phyloP scores from a whole-genome alignment of 1,140 invertebrate genomes.

The Liolophura sinensis region DNA sequence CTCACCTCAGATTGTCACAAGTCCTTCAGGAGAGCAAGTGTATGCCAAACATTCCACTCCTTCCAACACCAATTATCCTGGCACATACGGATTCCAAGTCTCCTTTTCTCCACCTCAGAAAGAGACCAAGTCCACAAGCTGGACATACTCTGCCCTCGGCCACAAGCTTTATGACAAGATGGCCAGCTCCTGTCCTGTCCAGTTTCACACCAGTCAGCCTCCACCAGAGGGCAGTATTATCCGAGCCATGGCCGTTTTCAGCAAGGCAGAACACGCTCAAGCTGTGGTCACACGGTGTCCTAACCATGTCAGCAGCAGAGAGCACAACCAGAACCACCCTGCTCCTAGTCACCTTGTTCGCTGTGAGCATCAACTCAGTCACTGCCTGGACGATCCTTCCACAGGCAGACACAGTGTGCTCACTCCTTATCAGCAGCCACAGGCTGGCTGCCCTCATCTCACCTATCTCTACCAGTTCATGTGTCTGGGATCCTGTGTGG shows the following conservation, averaged over 20 bases:
- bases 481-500: conserved; percentile 75
- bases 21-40: too few species aligned
- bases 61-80: conserved; percentile 22
- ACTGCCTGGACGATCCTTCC: conserved; percentile 56
- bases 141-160: conserved; percentile 60
- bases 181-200: conserved; percentile 60
- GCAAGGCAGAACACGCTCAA: conserved; percentile 59
- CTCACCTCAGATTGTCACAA: too few species aligned
- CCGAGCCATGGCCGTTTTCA: conserved; percentile 61
- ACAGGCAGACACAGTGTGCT: conserved; percentile 60
- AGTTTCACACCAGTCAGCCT: conserved; percentile 44
- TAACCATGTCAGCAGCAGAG: conserved; percentile 54
- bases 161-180: conserved; percentile 64
- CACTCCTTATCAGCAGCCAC: conserved; percentile 64
- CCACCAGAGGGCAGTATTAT: conserved; percentile 47
- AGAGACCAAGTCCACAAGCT: conserved; percentile 34
- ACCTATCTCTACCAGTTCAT: conserved; percentile 72
- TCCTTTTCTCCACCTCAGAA: conserved; percentile 26
- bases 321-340: too few species aligned
- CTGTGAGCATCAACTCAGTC: conserved; percentile 55
- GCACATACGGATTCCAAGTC: conserved; percentile 21
- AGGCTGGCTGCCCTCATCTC: conserved; percentile 63
- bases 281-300: conserved; percentile 62
- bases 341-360: conserved; percentile 65
- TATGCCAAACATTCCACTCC: too few species aligned